Percentiles rank a stretch among this genome's conserved stretches.
phyloP scores from a whole-genome alignment of 2,797 vertebrate species.

The Rhincodon typus region DNA sequence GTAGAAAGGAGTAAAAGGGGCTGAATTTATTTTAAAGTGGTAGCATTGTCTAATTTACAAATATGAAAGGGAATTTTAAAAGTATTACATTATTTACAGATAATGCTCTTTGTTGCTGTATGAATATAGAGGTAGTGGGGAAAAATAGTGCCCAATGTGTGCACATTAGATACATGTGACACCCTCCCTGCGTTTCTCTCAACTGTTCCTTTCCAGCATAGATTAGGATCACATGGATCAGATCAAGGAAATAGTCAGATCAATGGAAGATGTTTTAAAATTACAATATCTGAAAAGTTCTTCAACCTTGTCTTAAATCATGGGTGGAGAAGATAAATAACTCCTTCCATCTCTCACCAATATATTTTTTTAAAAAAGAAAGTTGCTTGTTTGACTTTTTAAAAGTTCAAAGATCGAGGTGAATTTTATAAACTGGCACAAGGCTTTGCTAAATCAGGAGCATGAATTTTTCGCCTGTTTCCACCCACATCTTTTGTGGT shows the following conservation, averaged over 20 bases:
- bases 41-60: neutral
- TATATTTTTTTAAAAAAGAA: neutral
- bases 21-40: neutral
- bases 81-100: neutral
- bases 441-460: neutral
- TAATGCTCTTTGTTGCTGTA: too few species aligned
- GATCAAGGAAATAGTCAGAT: neutral
- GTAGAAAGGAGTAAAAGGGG: neutral
- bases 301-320: neutral
- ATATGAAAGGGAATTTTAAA: too few species aligned
- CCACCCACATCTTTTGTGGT: conserved; percentile 35
- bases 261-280: neutral
- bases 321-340: neutral
- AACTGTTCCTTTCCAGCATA: neutral
- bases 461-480: conserved; percentile 32
- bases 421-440: conserved; percentile 11
- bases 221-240: neutral
- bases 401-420: conserved; percentile 28
- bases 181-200: neutral
- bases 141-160: neutral
- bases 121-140: neutral
- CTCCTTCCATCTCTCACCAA: neutral
- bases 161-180: neutral
- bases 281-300: neutral
- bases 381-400: conserved; percentile 20